Base-by-base conservation (phyloP, 1,140 invertebrate genomes). In the Drosophila bocqueti region DNA sequence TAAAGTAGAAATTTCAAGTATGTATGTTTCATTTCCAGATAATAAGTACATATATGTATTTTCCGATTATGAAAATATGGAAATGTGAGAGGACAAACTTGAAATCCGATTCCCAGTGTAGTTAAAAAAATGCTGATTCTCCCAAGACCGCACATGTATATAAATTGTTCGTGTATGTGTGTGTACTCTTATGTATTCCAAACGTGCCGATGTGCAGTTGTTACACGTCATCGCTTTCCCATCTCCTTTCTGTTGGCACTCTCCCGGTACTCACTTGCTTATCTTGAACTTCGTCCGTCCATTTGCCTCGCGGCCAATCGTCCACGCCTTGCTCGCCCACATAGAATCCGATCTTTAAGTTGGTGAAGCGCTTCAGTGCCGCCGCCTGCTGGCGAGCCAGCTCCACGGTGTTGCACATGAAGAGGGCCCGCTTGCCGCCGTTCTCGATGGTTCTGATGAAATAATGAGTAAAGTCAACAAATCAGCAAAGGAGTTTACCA, bases 351-450 rank as follows among this genome's bases (percentile, higher is more conserved):
- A 95, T 93, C 45, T 91, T 93, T 2, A 94, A 91, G 43, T 93
- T 93, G 11, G 96, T 96, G 74, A 96, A 94, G 47, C 94, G 93
- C 46, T 86, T 76, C n/a, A 99, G 93, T 65, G 95, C 95, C 29
- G 93, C 80, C 4, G 94, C 94, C 93, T 99, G 98, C 93, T 99
- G 97, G 4, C 94, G 91, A 0, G 98, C 97, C 24, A 99, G 93
- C 18, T 96, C 95, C 2, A 98, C 96, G 24, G 96, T 97, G 84
- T 97, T 97, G 0, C 97, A 97, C 8, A 97, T 75, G 80, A 97
- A 97, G 71, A 98, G 93, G 9, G 94, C 95, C 16, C 96, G 93
- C 92, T 97, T 97, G 0, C 96, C 96, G 26, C 95, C 96, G 76
- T 95, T 74, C 2, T 91, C 93, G 67, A 95, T 95, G 47, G 95